These are phyloP conservation scores for Hoplodrina ambigua DNA, from an alignment of 2,888 invertebrate species.

Conservation along the genomic window DNA sequence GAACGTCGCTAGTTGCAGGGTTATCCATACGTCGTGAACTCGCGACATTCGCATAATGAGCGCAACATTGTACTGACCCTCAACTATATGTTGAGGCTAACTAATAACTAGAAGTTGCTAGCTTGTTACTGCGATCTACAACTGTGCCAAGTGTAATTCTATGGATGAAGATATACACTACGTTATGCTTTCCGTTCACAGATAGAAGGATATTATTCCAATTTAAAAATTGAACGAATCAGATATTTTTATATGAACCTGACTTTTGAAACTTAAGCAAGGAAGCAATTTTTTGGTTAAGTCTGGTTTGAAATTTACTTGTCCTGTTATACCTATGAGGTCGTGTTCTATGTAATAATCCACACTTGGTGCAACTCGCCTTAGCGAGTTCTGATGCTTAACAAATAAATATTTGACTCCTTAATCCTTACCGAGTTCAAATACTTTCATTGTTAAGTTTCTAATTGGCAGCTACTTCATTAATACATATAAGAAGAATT, in stretches of 20 bases:
- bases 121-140: slow-evolving; percentile 34
- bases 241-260: not conserved
- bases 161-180: not conserved
- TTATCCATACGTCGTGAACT: slow-evolving; percentile 63
- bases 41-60: slow-evolving; percentile 73
- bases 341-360: too few species aligned
- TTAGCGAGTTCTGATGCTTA: too few species aligned
- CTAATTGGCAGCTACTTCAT: too few species aligned
- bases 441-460: too few species aligned
- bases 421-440: too few species aligned
- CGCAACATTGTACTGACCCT: slow-evolving; percentile 76
- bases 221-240: not conserved
- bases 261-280: not conserved
- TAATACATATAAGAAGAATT: too few species aligned
- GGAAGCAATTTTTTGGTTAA: not conserved
- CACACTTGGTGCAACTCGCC: too few species aligned
- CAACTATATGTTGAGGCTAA: slow-evolving; percentile 50
- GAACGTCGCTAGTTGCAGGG: slow-evolving; percentile 42
- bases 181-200: not conserved
- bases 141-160: slow-evolving; percentile 13
- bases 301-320: too few species aligned
- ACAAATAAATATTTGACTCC: too few species aligned
- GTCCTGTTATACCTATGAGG: too few species aligned
- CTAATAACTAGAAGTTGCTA: slow-evolving; percentile 41
- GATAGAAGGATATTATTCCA: not conserved